Base-by-base conservation (phyloP, 2,113 vertebrate genomes). In the Lycocorax pyrrhopterus region DNA sequence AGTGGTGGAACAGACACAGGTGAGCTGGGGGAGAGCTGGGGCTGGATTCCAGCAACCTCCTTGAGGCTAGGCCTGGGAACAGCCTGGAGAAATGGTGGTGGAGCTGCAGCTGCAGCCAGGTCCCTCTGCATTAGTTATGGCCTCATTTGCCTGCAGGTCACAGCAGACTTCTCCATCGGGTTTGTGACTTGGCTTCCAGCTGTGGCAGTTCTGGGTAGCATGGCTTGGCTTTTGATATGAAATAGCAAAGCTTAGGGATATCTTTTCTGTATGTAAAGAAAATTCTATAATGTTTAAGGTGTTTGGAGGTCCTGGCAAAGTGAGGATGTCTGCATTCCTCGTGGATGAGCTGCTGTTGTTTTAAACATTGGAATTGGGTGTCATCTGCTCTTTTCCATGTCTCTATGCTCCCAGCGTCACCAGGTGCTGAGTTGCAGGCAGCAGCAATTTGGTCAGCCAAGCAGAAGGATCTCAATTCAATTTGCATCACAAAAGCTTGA, bases 11-110 rank as follows among this genome's bases (percentile, higher is more conserved):
- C 15, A 46, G 74, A 6, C 35, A 16, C n/a, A 5, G 60, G 30
- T 13, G 66, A 47, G 49, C 47, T 60, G 27, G 10, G 17, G 26
- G 10, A 43, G 43, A 86, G 33, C 39, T 1, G 2, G 23, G 55
- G 17, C 68, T 62, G 22, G 8, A 7, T 41, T 81, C 43, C 69
- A 47, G 0, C 1, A 5, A 5, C 9, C 7, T 47, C 11, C 30
- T 62, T 18, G 8, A 32, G 41, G n/a, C 39, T 60, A 41, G 15
- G 33, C 26, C 16, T 81, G 69, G 27, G n/a, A 56, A 3, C 37
- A 32, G 3, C 27, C 51, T 64, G 49, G 32, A 58, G 29, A 37
- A 53, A 17, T 12, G 20, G 7, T 29, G 10, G 2, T 77, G 69
- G 29, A 51, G 43, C 2, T 66, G 82, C 77, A 55, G 66, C 56